phyloP scores from a whole-genome alignment of 2,888 invertebrate species.

The Abscondita cerata region DNA sequence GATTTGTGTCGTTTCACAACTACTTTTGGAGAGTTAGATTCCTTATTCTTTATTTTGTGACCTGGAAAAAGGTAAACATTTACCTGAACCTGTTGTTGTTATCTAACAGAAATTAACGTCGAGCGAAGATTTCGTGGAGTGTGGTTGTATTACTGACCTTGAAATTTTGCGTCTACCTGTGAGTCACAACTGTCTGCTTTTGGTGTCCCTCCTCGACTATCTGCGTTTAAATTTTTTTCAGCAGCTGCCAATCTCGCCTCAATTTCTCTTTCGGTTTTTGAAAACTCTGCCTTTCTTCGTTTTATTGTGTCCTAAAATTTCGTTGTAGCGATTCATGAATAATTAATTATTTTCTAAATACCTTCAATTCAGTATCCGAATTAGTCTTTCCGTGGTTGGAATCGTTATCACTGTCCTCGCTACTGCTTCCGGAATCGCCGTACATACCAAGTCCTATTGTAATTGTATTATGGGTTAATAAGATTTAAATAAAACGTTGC shows the following conservation, averaged over 20 bases:
- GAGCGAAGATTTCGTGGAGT: not conserved
- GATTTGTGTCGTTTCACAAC: slow-evolving; percentile 24
- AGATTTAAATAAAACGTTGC: too few species aligned
- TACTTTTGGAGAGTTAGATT: slow-evolving; percentile 23
- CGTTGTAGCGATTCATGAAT: not conserved
- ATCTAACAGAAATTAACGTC: slow-evolving; percentile 12
- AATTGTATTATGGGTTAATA: not conserved
- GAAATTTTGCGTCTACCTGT: slow-evolving; percentile 56
- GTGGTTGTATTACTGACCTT: slow-evolving; percentile 52
- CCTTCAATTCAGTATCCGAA: slow-evolving; percentile 79
- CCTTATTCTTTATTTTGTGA: slow-evolving; percentile 21
- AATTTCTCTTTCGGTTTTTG: slow-evolving; percentile 77
- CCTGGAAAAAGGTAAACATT: slow-evolving; percentile 29
- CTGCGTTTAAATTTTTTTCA: slow-evolving; percentile 60
- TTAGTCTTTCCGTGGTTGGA: slow-evolving; percentile 51
- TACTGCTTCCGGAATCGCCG: slow-evolving; percentile 71
- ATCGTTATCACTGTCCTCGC: slow-evolving; percentile 61
- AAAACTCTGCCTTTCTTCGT: slow-evolving; percentile 71
- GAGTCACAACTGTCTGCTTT: slow-evolving; percentile 57
- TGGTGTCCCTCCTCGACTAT: slow-evolving; percentile 54
- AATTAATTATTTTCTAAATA: slow-evolving; percentile 47
- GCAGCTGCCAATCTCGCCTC: slow-evolving; percentile 72
- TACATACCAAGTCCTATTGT: slow-evolving; percentile 81
- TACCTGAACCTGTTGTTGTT: slow-evolving; percentile 9
- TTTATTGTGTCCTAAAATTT: slow-evolving; percentile 58